phyloP scores from a whole-genome alignment of 2,113 vertebrate genomes.

The Stercorarius parasiticus region DNA sequence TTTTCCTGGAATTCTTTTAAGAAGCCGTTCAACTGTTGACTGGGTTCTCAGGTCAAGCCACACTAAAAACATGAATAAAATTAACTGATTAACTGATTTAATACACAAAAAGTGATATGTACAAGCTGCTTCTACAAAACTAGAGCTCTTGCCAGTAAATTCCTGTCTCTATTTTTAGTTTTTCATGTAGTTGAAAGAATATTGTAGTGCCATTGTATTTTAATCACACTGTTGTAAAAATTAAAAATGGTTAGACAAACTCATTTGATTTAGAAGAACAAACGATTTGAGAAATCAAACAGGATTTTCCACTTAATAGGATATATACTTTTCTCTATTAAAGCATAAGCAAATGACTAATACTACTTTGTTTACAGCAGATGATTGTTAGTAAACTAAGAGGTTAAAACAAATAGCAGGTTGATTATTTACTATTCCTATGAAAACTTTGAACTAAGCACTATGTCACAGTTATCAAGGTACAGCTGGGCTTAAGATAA shows the following conservation, averaged over 20 bases:
- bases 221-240: neutral
- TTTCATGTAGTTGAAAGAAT: neutral
- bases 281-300: neutral
- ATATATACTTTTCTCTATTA: neutral
- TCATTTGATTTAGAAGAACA: neutral
- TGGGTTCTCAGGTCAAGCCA: slow-evolving; percentile 98
- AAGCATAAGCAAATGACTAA: neutral
- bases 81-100: neutral
- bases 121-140: neutral
- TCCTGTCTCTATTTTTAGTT: neutral
- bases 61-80: slow-evolving; percentile 76
- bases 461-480: neutral
- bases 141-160: neutral
- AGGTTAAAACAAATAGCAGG: slow-evolving; percentile 21
- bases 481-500: neutral
- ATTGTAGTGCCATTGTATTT: neutral
- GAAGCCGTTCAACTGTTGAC: slow-evolving; percentile 92
- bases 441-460: slow-evolving; percentile 34
- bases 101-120: neutral
- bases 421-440: slow-evolving; percentile 56
- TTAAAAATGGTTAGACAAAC: neutral
- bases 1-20: slow-evolving; percentile 87
- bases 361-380: neutral
- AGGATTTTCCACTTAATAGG: neutral
- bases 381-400: neutral